Evolutionary conservation across 1,140 invertebrate species (phyloP), one percentile per base, ranked within the genome.

Genomic region (Yoshiicerus persimilis): DNA sequence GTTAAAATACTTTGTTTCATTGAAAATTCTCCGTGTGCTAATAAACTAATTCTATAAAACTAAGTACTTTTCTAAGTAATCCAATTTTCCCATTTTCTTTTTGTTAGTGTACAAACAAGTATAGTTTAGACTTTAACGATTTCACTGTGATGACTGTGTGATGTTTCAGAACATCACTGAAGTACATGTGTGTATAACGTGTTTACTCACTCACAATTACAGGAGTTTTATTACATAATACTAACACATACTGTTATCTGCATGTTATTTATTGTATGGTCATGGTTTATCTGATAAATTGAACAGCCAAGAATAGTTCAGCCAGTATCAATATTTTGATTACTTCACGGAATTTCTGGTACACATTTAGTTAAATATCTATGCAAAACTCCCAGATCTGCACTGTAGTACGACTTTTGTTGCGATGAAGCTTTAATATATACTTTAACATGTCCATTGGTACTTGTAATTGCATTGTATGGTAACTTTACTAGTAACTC

Each of bases 111-210:
- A n/a, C n/a, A 56, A n/a, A 56, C 20, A 56, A n/a, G 25, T 34
- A n/a, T 80, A 80, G 38, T 80, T 80, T 80, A 20, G 27, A n/a
- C n/a, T n/a, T n/a, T n/a, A n/a, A 80, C 30, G 20, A 80, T 80
- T 80, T 80, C 75, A 80, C 75, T 80, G 75, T 80, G 75, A 80
- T 80, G 75, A 80, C 75, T 80, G 75, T 34, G 75, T 80, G 75
- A 34, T 80, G 34, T 80, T 23, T n/a, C 11, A 4, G 8, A 23
- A 32, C 75, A 80, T n/a, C 75, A 23, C 47, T 47, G n/a, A 47
- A 47, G 47, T 56, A 56, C 47, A 56, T 16, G 47, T n/a, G 20
- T 47, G 5, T 47, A n/a, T n/a, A 20, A 1, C 8, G 13, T 56
- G 16, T 56, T 20, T 56, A 56, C 1, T 11, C 16, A 41, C 2